A percentile compares a stretch with the other conserved stretches of the same genome.
phyloP scores from a whole-genome alignment of 2,888 invertebrate species.

The Mythimna pallens region DNA sequence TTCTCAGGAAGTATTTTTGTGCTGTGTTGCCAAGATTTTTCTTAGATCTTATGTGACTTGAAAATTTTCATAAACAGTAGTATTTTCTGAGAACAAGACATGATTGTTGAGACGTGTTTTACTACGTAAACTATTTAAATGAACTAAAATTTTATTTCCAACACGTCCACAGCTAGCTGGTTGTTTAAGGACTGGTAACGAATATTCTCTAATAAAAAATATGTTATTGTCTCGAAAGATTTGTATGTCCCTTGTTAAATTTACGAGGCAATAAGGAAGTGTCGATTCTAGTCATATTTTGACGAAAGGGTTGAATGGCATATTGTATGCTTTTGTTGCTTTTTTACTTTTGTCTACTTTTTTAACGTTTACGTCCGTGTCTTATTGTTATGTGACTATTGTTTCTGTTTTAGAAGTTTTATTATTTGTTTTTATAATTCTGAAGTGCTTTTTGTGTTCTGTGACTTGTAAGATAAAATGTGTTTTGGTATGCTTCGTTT shows the following conservation, averaged over 20 bases:
- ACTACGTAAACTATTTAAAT: constrained; percentile 59
- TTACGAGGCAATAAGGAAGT: constrained; percentile 90
- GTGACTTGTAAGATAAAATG: constrained; percentile 63
- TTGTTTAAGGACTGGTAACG: constrained; percentile 63
- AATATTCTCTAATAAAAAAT: constrained; percentile 71
- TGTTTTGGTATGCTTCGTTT: constrained; percentile 55
- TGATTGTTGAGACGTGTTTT: constrained; percentile 34
- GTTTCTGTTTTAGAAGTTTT: constrained; percentile 80
- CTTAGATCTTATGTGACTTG: constrained; percentile 44
- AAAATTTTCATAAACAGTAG: constrained; percentile 27
- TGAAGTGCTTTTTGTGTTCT: constrained; percentile 80
- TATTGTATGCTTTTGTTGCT: constrained; percentile 84
- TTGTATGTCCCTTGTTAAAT: constrained; percentile 82
- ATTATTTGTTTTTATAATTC: constrained; percentile 85
- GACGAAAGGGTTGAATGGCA: constrained; percentile 89
- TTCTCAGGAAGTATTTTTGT: constrained; percentile 49
- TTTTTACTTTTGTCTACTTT: constrained; percentile 81
- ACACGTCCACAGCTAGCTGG: constrained; percentile 64
- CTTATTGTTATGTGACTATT: constrained; percentile 83
- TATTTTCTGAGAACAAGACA: constrained; percentile 45
- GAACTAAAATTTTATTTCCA: constrained; percentile 58
- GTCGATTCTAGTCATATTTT: constrained; percentile 84
- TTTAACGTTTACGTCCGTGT: constrained; percentile 81
- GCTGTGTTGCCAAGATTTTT: constrained; percentile 51
- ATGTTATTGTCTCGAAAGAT: constrained; percentile 71